These are phyloP conservation scores for Acanthurus leucopareius DNA, from an alignment of 2,797 vertebrate genomes.

Conservation along the genomic window DNA sequence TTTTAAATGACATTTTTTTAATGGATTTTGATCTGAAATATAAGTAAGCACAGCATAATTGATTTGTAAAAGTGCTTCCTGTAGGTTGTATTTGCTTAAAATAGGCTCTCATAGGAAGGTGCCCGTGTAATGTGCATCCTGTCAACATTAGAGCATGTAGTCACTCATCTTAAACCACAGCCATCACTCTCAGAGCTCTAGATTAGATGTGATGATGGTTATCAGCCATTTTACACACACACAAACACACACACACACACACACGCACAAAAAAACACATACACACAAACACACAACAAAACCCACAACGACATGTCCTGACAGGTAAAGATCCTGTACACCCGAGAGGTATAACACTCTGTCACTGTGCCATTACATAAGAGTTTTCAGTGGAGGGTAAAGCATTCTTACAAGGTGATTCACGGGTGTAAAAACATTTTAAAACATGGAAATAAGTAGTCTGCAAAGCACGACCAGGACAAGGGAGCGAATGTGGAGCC, in stretches of 20 bases:
- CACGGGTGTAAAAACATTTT: constrained; percentile 73
- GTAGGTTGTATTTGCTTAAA: not conserved
- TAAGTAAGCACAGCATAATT: not conserved
- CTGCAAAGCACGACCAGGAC: constrained; percentile 37
- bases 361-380: constrained; percentile 71
- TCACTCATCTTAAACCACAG: constrained; percentile 48
- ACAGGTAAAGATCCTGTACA: constrained; percentile 54
- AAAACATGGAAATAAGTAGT: constrained; percentile 63
- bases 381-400: constrained; percentile 43
- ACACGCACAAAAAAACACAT: not conserved
- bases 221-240: constrained; percentile 41
- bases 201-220: constrained; percentile 56
- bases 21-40: not conserved
- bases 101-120: constrained; percentile 13
- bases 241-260: constrained; percentile 9
- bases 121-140: constrained; percentile 28
- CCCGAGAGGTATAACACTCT: constrained; percentile 47
- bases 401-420: constrained; percentile 78
- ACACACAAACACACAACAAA: constrained; percentile 29
- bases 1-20: not conserved
- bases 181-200: constrained; percentile 43
- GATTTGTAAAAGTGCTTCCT: not conserved
- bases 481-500: constrained; percentile 37
- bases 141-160: constrained; percentile 50
- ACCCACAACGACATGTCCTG: constrained; percentile 39